These are phyloP conservation scores for Bombus soroeensis DNA, from an alignment of 1,140 invertebrate species.

Conservation along the genomic window DNA sequence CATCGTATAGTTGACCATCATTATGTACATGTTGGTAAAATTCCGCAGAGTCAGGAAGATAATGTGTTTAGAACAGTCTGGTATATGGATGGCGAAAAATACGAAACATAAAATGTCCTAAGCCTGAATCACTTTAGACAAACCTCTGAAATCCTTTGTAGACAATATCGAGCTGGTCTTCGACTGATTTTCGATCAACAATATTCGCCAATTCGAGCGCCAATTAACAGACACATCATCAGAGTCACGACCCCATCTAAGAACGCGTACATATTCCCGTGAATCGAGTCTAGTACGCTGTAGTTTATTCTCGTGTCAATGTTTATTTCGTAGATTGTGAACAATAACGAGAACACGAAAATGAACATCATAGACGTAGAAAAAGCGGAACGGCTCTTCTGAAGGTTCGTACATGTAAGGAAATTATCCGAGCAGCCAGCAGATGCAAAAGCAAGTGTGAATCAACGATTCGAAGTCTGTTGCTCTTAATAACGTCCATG, in stretches of 20 bases:
- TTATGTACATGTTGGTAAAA: conserved; percentile 50
- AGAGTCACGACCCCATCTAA: conserved; percentile 45
- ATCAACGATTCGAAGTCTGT: conserved; percentile 65
- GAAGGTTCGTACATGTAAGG: conserved; percentile 52
- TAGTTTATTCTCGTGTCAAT: conserved; percentile 2
- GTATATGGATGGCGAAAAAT: conserved; percentile 50
- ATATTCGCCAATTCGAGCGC: conserved; percentile 54
- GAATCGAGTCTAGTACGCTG: conserved; percentile 58
- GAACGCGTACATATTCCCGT: conserved; percentile 68
- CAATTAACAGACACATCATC: conserved; percentile 45
- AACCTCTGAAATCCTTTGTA: conserved; percentile 47
- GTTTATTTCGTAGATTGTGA: conserved; percentile 65
- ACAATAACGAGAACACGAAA: conserved; percentile 4
- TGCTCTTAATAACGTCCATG: conserved; percentile 56
- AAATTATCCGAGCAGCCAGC: conserved; percentile 58
- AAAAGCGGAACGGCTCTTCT: conserved; percentile 14
- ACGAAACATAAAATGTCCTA: conserved; percentile 73
- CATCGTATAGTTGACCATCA: conserved; percentile 64
- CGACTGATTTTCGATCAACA: conserved; percentile 58
- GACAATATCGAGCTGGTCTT: conserved; percentile 64
- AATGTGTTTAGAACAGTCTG: conserved; percentile 39
- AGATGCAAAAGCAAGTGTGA: conserved; percentile 57
- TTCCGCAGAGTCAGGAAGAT: conserved; percentile 8
- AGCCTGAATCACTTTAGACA: conserved; percentile 66
- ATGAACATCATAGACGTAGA: conserved; percentile 40